Percentiles rank a stretch among this genome's conserved stretches.
Evolutionary conservation across 2,113 vertebrate species (phyloP).

Genomic region (Misgurnus anguillicaudatus): DNA sequence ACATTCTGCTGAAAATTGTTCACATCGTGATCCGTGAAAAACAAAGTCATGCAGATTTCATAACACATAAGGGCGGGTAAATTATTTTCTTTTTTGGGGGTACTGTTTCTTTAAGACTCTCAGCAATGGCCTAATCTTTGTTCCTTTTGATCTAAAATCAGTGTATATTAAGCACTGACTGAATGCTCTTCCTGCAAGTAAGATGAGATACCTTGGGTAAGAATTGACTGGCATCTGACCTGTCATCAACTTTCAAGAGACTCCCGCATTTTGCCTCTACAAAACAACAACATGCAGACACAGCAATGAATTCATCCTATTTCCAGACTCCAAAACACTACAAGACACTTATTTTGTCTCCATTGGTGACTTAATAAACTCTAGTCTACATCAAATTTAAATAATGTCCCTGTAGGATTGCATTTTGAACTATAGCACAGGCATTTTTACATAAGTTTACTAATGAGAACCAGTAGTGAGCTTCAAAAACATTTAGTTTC

Average conservation of each 20-base stretch:
- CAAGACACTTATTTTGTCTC: constrained; percentile 37
- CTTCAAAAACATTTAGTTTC: no score
- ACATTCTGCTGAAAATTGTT: no score
- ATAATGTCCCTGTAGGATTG: neutral
- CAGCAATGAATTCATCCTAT: constrained; percentile 52
- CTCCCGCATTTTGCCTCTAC: neutral
- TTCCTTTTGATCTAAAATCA: constrained; percentile 1
- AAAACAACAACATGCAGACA: constrained; percentile 49
- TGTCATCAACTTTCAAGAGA: constrained; percentile 29
- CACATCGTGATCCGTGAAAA: no score
- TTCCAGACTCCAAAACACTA: constrained; percentile 1
- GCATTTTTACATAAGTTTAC: neutral
- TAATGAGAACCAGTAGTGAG: neutral
- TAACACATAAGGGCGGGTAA: no score
- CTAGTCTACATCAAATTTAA: neutral
- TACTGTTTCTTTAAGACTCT: neutral
- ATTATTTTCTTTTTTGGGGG: no score
- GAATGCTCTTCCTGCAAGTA: constrained; percentile 6
- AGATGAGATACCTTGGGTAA: constrained; percentile 30
- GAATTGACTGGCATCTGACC: constrained; percentile 14
- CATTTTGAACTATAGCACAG: neutral
- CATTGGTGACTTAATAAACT: constrained; percentile 36
- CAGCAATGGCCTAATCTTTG: constrained; percentile 15
- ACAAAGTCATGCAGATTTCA: no score
- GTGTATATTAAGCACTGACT: neutral